Evolutionary conservation across 2,113 vertebrate species (phyloP), one percentile per base, ranked within the genome.

Genomic region (Prietella phreatophila): DNA sequence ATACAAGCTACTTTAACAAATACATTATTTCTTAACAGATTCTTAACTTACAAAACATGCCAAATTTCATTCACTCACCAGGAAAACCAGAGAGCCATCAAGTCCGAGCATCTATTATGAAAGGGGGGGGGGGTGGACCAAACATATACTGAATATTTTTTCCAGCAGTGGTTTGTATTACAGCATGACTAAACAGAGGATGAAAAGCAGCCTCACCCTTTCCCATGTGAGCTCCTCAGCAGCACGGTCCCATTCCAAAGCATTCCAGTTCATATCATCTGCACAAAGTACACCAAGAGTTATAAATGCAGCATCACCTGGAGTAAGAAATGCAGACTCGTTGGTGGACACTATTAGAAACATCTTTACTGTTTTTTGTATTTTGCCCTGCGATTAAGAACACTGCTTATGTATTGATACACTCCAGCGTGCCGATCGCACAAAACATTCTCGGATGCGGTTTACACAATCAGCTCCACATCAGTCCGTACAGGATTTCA

Each of bases 221-320:
- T 99, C 98, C 98, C 98, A 99, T 3, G 98, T 99, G 82, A 99
- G 96, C 76, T 99, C 98, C 93, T 99, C 98, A 58, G 98, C 98
- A 89, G 97, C 98, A 91, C 98, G 96, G 91, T 99, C 98, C 98
- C 98, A 99, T 89, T 99, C 98, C 92, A 99, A 90, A 50, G 97
- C 98, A 83, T 99, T 99, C 98, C 98, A 99, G 95, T 99, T 99
- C 96, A 99, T 96, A 92, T 99, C 98, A 93, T 98, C 97, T 98
- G 87, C 79, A 93, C 63, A 92, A 88, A 76, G 91, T 2, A 93
- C 53, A 87, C 14, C 27, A 63, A 10, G 20, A 19, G 22, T 6
- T 53, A 79, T 0, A 53, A 30, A 53, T 47, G 5, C 20, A 22
- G 1, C 42, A 42, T 22, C 75, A n/a, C 22, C 39, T 42, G 73